Percentiles rank a stretch among this genome's conserved stretches.
These are phyloP conservation scores for Actinopyga echinites DNA, from an alignment of 53 echinoderm and acorn worm species.

Conservation along the genomic window DNA sequence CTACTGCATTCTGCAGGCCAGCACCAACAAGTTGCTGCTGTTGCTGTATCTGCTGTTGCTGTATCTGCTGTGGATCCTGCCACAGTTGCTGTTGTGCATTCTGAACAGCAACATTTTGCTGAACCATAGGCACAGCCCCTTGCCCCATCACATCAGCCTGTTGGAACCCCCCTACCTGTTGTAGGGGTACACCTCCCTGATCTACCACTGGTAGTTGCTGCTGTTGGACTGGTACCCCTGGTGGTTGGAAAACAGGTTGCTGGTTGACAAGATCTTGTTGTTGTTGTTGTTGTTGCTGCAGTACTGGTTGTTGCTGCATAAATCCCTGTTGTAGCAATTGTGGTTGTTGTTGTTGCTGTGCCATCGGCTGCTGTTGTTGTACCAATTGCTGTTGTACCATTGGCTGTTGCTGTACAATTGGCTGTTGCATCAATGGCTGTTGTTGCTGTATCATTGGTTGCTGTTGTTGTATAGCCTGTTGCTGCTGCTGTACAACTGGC, in stretches of 20 bases:
- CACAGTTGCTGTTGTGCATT: background rate
- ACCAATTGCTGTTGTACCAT: constrained; percentile 1
- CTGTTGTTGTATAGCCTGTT: background rate
- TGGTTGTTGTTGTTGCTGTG: constrained; percentile 43
- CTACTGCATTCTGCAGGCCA: background rate
- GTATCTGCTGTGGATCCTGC: constrained; percentile 5
- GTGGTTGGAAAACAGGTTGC: constrained; percentile 36
- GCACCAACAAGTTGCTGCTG: constrained; percentile 2
- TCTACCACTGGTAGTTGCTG: constrained; percentile 31
- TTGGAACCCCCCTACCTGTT: background rate
- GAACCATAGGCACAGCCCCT: background rate
- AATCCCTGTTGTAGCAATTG: background rate
- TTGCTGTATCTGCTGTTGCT: constrained; percentile 8
- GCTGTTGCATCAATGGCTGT: constrained; percentile 39
- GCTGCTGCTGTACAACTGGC: background rate
- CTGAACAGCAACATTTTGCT: background rate
- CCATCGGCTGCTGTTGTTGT: constrained; percentile 35
- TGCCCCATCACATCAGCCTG: background rate
- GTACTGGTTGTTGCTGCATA: constrained; percentile 36
- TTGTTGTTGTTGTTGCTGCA: background rate
- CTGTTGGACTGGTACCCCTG: constrained; percentile 35
- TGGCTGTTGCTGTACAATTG: constrained; percentile 27
- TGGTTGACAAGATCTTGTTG: constrained; percentile 32
- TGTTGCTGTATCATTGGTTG: constrained; percentile 12
- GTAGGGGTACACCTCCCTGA: constrained; percentile 13